Base-by-base conservation (phyloP, 2,888 invertebrate genomes). In the Sinhomidia bicolor region DNA sequence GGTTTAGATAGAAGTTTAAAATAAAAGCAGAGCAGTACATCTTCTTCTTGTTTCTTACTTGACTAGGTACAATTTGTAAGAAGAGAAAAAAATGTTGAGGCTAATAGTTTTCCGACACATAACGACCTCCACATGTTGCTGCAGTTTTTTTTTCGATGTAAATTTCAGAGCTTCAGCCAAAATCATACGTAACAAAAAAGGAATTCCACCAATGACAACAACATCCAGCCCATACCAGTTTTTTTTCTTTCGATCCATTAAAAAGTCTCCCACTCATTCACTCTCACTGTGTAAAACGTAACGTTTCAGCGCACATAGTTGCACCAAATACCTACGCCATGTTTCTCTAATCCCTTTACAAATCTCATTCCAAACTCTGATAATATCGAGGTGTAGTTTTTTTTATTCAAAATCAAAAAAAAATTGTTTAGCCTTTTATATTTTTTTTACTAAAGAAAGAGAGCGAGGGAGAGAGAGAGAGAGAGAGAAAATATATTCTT, bases 201-300 rank as follows among this genome's bases (percentile, higher is more conserved):
- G 85, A 89, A 89, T 89, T 89, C 85, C 81, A 81, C 89, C 85
- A 89, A 89, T 85, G 89, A 89, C 85, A 89, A 89, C 89, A 89
- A 82, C 89, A 82, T 84, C 89, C 85, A 89, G 88, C 85, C 88
- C 89, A 89, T 85, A 89, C 89, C 57, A 89, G 89, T 81, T 89
- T 81, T 78, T 74, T 86, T 71, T 36, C 17, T 81, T 47, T 7
- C 71, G 36, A 85, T 74, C 76, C 85, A 89, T 85, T 89, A 80
- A 85, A 62, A 62, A 60, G 20, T 81, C 85, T 76, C 89, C 89
- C 89, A 89, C 89, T 85, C 89, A 85, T 82, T 85, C 85, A 89
- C 85, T 89, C 74, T 85, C 89, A 23, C 76, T 60, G 41, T 51
- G 20, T 26, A n/a, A n/a, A n/a, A n/a, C n/a, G n/a, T n/a, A 23